Base-by-base conservation (phyloP, 2,797 vertebrate genomes). In the Phoxinus dragarum region DNA sequence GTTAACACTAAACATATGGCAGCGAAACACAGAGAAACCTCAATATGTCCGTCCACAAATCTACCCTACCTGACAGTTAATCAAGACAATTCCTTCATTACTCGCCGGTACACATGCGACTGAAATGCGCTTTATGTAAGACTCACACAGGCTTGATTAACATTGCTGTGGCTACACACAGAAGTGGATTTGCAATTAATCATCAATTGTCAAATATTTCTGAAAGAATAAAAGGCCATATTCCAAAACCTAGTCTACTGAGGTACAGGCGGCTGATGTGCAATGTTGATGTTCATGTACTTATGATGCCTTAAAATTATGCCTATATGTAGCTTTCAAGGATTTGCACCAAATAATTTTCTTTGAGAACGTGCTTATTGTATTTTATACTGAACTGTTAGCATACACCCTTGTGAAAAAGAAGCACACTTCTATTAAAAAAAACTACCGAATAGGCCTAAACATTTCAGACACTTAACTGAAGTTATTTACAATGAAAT, bases 61-160 rank as follows among this genome's bases (percentile, higher is more conserved):
- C 38, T 64, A 42, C 34, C 59, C 59, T 79, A 66, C 77, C 16
- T 21, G n/a, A 66, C n/a, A 47, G 10, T 79, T 66, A 42, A 64
- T 79, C 40, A 66, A 79, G 77, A 79, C n/a, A 79, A 34, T 34
- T 34, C 5, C 21, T 66, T 23, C 0, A 47, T 79, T 47, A 27
- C 75, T 61, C 8, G 14, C 42, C 36, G 5, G 14, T 76, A 61
- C 52, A 17, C 14, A 21, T 59, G 54, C 6, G 0, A 17, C 1
- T 16, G 36, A 21, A 64, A 44, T 19, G 38, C 0, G 0, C 7
- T 4, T 77, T 78, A 52, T 52, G 23, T 27, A 44, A 79, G 38
- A 79, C 16, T 17, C 59, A 31, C 12, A 27, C 21, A 8, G 75
- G 16, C 40, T 79, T 64, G 40, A 79, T 78, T 47, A 23, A 47